phyloP scores from a whole-genome alignment of 2,797 vertebrate species.

The Epinephelus malabaricus region DNA sequence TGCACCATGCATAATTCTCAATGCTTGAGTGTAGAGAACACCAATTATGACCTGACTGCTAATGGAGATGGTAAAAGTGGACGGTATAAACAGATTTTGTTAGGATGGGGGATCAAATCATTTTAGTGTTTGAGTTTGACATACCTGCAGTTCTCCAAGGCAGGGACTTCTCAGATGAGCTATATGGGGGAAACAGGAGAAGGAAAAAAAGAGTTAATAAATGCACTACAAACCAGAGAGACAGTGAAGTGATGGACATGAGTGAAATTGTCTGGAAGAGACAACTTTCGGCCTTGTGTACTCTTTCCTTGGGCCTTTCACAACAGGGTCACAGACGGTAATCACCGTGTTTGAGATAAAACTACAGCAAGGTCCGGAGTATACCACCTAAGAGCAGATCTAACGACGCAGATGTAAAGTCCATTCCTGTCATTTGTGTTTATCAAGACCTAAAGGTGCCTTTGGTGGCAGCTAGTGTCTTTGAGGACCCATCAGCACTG shows the following conservation, averaged over 20 bases:
- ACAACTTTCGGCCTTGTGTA: constrained; percentile 15
- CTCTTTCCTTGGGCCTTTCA: constrained; percentile 15
- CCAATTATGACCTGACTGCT: constrained; percentile 1
- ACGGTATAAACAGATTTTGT: not conserved
- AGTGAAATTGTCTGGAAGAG: constrained; percentile 46
- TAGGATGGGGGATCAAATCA: constrained; percentile 12
- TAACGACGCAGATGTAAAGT: constrained; percentile 42
- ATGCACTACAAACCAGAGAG: constrained; percentile 15
- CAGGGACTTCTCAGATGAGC: constrained; percentile 99
- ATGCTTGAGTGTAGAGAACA: not conserved
- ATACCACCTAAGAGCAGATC: not conserved
- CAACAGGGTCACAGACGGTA: constrained; percentile 35
- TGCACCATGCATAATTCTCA: not conserved
- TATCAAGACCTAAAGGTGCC: constrained; percentile 40
- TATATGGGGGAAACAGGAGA: constrained; percentile 73
- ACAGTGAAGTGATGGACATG: constrained; percentile 19
- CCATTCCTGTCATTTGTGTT: constrained; percentile 36
- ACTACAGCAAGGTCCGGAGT: constrained; percentile 17
- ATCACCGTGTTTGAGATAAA: constrained; percentile 34
- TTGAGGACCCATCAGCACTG: constrained; percentile 4
- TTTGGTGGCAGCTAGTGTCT: constrained; percentile 39
- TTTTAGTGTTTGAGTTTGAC: constrained; percentile 23
- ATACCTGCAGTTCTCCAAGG: constrained; percentile 98
- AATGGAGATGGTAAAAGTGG: not conserved
- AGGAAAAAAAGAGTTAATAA: constrained; percentile 33